These are phyloP conservation scores for Zaprionus tsacasi DNA, from an alignment of 1,140 invertebrate genomes.

Conservation along the genomic window DNA sequence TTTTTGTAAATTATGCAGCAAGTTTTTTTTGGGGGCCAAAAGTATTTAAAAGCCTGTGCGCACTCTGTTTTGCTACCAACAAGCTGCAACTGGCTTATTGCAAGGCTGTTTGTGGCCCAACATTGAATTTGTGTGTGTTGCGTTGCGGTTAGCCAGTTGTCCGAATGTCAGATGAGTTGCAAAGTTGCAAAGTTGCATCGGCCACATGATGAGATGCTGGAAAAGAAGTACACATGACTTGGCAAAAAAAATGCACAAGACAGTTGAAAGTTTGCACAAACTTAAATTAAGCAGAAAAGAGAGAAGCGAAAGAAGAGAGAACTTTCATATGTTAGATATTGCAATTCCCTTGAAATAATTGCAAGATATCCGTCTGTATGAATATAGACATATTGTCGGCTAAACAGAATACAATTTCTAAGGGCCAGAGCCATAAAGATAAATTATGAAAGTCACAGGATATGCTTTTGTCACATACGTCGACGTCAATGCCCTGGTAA, in stretches of 20 bases:
- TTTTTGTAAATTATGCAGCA: conserved; percentile 60
- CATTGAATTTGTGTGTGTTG: conserved; percentile 41
- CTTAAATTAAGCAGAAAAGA: not conserved
- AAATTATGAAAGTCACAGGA: conserved; percentile 53
- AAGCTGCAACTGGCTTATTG: conserved; percentile 6
- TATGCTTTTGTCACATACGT: conserved; percentile 53
- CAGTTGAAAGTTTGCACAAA: conserved; percentile 4
- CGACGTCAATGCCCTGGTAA: conserved; percentile 53
- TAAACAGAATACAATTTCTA: not conserved
- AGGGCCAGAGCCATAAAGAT: conserved; percentile 48
- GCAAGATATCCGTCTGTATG: not conserved
- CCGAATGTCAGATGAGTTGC: conserved; percentile 4
- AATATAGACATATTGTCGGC: not conserved
- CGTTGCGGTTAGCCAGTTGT: conserved; percentile 43
- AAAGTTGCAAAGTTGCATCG: conserved; percentile 6
- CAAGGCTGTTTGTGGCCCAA: conserved; percentile 56
- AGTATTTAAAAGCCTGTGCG: conserved; percentile 53
- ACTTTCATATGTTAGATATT: not conserved
- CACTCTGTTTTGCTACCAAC: conserved; percentile 44
- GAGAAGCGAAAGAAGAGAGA: not conserved
- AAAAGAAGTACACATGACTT: not conserved
- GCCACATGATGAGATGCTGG: not conserved
- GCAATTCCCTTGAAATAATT: not conserved
- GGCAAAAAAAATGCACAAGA: not conserved
- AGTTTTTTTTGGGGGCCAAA: conserved; percentile 45